Percentiles rank a stretch among this genome's conserved stretches.
phyloP scores from a whole-genome alignment of 2,888 invertebrate genomes.

The Mechanitis messenoides region DNA sequence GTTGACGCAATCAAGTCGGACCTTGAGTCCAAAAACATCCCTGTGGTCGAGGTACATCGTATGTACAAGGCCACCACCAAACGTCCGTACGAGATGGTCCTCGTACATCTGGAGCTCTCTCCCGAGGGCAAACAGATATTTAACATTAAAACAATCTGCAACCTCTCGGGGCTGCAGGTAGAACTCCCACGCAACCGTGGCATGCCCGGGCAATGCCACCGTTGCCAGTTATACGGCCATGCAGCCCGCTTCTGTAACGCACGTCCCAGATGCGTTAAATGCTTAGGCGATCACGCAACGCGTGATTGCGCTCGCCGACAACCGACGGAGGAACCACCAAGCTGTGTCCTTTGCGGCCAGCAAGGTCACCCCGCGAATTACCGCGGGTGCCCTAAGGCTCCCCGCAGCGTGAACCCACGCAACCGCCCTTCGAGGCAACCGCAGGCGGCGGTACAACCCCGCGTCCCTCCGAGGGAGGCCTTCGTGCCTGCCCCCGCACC shows the following conservation, averaged over 20 bases:
- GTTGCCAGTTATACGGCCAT: too few relatives aligned
- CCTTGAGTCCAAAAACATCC: conserved; percentile 2
- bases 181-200: not conserved
- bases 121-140: conserved; percentile 7
- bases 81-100: not conserved
- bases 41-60: conserved; percentile 4
- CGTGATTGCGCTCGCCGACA: too few relatives aligned
- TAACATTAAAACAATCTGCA: not conserved
- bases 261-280: too few relatives aligned
- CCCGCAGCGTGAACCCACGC: not conserved
- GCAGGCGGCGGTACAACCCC: too few relatives aligned
- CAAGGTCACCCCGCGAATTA: not conserved
- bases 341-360: conserved; percentile 5
- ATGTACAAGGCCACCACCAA: not conserved
- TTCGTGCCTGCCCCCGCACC: too few relatives aligned
- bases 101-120: not conserved
- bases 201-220: not conserved
- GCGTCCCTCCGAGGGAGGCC: too few relatives aligned
- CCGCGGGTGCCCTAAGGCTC: not conserved
- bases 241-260: too few relatives aligned
- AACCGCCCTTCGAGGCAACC: not conserved
- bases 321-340: not conserved
- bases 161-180: conserved; percentile 8
- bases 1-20: not conserved
- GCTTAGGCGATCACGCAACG: too few relatives aligned